Evolutionary conservation across 2,797 vertebrate genomes (phyloP).

Genomic region (Oceanodroma leucorhoa): DNA sequence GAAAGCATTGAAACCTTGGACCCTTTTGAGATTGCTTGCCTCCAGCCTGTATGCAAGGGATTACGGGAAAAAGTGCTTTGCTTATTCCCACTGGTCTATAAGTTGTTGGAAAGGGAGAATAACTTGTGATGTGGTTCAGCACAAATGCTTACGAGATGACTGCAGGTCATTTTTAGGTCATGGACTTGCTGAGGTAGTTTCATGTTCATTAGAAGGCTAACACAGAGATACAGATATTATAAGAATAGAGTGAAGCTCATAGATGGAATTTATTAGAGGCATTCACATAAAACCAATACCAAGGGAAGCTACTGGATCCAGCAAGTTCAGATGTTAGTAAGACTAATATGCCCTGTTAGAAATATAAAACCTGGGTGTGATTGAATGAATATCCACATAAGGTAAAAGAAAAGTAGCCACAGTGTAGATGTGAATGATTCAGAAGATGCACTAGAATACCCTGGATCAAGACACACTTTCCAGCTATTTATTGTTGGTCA

Average conservation of each 20-base stretch:
- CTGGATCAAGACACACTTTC: not conserved
- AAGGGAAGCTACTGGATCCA: not conserved
- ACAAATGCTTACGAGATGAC: not conserved
- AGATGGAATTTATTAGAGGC: not conserved
- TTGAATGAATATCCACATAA: fast-evolving
- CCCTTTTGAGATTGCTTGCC: not conserved
- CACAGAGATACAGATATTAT: not conserved
- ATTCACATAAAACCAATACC: not conserved
- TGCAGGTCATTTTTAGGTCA: conserved; percentile 8
- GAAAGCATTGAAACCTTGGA: conserved; percentile 28
- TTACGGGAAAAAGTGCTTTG: not conserved
- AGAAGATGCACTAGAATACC: not conserved
- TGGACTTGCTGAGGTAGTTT: not conserved
- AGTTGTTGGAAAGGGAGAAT: not conserved
- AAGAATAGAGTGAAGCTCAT: not conserved
- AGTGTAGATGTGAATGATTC: not conserved
- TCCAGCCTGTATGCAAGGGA: not conserved
- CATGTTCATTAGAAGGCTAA: not conserved
- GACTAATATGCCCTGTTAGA: not conserved
- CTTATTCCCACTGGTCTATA: not conserved
- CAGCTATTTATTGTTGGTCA: not conserved
- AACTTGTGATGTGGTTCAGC: conserved; percentile 17
- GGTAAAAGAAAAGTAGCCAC: not conserved
- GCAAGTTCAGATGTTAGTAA: not conserved
- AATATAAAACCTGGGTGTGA: not conserved